phyloP scores from a whole-genome alignment of 2,113 vertebrate genomes.

The Hypocryptadius cinnamomeus region DNA sequence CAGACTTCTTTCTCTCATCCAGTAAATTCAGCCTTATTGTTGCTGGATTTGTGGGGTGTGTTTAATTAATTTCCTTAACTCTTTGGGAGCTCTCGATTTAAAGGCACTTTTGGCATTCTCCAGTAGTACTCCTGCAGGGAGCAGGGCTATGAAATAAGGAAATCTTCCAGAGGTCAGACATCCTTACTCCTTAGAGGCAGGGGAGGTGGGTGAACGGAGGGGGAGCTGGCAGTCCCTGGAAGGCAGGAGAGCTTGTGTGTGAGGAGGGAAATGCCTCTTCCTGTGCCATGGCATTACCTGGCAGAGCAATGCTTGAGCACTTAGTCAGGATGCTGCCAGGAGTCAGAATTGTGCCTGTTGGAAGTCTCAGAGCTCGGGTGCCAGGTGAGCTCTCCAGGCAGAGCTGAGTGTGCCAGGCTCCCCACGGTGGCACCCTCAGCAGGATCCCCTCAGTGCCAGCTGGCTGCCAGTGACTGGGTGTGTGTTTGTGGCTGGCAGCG shows the following conservation, averaged over 20 bases:
- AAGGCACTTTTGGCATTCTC: background rate
- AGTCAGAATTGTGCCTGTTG: background rate
- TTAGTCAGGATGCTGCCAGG: background rate
- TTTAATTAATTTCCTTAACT: background rate
- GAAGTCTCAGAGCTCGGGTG: background rate
- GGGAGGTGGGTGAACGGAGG: background rate
- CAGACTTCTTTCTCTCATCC: background rate
- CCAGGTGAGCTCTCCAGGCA: fast-evolving
- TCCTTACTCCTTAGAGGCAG: background rate
- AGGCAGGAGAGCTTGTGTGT: background rate
- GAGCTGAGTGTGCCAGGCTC: no score
- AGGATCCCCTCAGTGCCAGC: background rate
- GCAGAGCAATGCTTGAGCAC: background rate
- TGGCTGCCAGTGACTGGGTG: background rate
- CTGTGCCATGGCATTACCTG: fast-evolving
- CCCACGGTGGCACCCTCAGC: fast-evolving
- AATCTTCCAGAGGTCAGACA: background rate
- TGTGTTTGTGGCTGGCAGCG: background rate
- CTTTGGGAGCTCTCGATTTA: background rate
- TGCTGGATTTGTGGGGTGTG: background rate
- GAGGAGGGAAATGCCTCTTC: background rate
- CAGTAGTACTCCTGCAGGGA: no score
- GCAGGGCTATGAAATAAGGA: background rate
- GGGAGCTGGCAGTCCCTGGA: background rate
- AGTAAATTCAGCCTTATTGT: no score